These are phyloP conservation scores for Umimayanthus chanpuru DNA, from an alignment of 92 coral and sea anemone species.

Conservation along the genomic window DNA sequence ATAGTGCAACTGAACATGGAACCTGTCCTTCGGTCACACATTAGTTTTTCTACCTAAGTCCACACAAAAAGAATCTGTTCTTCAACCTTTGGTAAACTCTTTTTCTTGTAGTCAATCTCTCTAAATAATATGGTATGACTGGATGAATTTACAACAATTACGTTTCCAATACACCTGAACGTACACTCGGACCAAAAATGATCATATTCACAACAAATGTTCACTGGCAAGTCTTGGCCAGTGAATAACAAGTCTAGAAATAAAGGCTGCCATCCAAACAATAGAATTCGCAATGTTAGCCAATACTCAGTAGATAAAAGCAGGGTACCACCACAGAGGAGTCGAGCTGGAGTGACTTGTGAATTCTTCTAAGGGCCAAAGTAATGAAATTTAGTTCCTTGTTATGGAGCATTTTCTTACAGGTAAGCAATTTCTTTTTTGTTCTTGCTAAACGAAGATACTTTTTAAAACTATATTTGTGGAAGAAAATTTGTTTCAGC, in stretches of 20 bases:
- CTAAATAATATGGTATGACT: neutral
- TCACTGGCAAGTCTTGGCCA: neutral
- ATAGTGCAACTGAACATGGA: neutral
- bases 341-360: too few species aligned
- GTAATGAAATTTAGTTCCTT: neutral
- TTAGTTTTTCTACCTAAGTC: neutral
- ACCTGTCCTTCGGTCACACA: neutral
- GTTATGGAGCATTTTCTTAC: neutral
- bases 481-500: neutral
- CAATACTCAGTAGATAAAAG: too few species aligned
- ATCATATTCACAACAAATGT: constrained; percentile 17
- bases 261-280: too few species aligned
- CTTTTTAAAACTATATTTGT: neutral
- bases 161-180: neutral
- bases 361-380: neutral
- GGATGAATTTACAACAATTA: constrained; percentile 1
- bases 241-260: neutral
- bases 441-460: neutral
- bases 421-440: neutral
- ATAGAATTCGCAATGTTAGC: too few species aligned
- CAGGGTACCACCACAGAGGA: neutral
- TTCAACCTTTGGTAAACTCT: neutral
- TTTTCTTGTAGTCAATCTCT: neutral
- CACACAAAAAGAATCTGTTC: neutral
- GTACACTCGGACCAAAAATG: constrained; percentile 19